These are phyloP conservation scores for Astur gentilis DNA, from an alignment of 2,113 vertebrate species.

Conservation along the genomic window DNA sequence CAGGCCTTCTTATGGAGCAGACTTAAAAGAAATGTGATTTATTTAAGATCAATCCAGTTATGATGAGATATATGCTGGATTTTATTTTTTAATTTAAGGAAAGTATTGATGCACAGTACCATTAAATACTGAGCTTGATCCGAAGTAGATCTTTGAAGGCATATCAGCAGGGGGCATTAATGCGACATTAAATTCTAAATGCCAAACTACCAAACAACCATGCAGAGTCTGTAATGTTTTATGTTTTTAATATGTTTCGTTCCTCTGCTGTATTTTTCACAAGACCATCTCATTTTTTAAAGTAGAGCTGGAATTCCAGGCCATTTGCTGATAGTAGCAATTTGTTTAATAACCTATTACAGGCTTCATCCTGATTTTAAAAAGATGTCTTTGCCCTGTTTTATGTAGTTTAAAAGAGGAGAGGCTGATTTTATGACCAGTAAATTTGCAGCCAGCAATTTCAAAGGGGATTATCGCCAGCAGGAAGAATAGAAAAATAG, in stretches of 20 bases:
- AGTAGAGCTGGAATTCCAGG: background rate
- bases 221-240: background rate
- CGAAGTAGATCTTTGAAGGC: background rate
- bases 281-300: background rate
- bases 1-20: background rate
- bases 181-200: background rate
- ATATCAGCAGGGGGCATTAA: constrained; percentile 64
- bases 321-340: background rate
- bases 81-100: background rate
- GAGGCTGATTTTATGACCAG: background rate
- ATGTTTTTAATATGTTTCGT: background rate
- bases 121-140: background rate
- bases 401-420: background rate
- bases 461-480: background rate
- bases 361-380: background rate
- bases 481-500: background rate
- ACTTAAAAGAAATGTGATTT: background rate
- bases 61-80: background rate
- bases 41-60: background rate
- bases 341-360: background rate
- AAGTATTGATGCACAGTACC: background rate
- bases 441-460: background rate
- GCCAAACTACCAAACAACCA: background rate
- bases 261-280: background rate
- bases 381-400: background rate